Evolutionary conservation across 92 coral and sea anemone genomes (phyloP).

Genomic region (Bergia puertoricense): DNA sequence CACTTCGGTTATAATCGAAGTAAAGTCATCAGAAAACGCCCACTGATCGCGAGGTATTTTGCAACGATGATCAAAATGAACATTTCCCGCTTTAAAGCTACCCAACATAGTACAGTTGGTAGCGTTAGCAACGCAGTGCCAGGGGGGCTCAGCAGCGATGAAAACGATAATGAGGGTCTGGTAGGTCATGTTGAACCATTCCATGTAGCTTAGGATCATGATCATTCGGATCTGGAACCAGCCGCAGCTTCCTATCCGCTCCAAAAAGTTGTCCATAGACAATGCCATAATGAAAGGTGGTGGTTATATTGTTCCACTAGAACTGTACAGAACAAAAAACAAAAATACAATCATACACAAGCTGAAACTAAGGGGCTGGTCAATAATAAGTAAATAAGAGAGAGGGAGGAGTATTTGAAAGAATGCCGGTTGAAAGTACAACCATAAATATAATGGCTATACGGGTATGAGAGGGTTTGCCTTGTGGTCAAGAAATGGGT

Average conservation of each 20-base stretch:
- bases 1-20: slow-evolving; percentile 1
- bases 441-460: too few species aligned
- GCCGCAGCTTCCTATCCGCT: slow-evolving; percentile 12
- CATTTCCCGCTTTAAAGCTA: not conserved
- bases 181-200: slow-evolving; percentile 23
- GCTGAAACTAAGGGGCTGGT: too few species aligned
- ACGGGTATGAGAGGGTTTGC: too few species aligned
- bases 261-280: not conserved
- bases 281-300: not conserved
- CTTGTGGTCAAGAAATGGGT: too few species aligned
- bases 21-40: not conserved
- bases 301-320: not conserved
- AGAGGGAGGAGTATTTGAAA: too few species aligned
- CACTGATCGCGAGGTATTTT: slow-evolving; percentile 15
- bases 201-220: slow-evolving; percentile 10
- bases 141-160: slow-evolving; percentile 11
- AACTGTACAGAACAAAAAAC: not conserved
- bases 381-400: too few species aligned
- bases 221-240: slow-evolving; percentile 11
- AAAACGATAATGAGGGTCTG: slow-evolving; percentile 6
- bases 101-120: not conserved
- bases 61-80: not conserved
- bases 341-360: too few species aligned
- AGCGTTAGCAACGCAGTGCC: not conserved
- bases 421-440: too few species aligned